Evolutionary conservation across 2,797 vertebrate species (phyloP), one percentile per base, ranked within the genome.

Genomic region (Steatocranus sp.): DNA sequence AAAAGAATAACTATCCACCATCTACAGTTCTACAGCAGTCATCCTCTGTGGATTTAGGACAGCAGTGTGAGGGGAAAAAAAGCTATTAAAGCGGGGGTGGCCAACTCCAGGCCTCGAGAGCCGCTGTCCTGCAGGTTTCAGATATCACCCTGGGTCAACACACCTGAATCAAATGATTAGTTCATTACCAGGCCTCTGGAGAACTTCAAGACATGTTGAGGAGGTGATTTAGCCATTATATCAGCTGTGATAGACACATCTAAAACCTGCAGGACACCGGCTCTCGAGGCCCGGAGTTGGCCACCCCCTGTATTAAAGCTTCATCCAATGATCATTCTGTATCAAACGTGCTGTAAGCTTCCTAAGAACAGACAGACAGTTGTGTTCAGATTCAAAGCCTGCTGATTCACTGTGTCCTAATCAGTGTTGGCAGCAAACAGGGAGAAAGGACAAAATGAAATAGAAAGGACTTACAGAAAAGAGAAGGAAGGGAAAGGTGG

Each of bases 331-430:
- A 76, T 80, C 23, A 76, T 32, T 46, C 54, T 53, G 27, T 38
- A 70, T 66, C 14, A 83, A 83, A 84, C 11, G 8, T 76, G 61
- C 34, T 70, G 83, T 79, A 83, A 12, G 1, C 41, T 36, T 61
- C 30, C 11, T 53, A 83, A 84, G 80, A 87, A 91, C 86, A 91
- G 81, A 83, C 1, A 79, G 78, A 83, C 1, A 79, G 78, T 74
- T 49, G 48, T 84, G 73, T 86, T 90, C 80, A 23, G 66, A 49
- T 73, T 83, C 20, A 51, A 38, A 76, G 41, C 30, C 68, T 76
- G 58, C 43, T 2, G 36, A 56, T 83, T 92, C 66, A 82, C 38
- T 50, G 61, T 30, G 25, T 73, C 68, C 81, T 86, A 61, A 75
- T 68, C 68, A 43, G 43, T 78, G 36, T 51, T 11, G 61, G 58